These are phyloP conservation scores for Lithosia quadra DNA, from an alignment of 2,888 invertebrate genomes.

Conservation along the genomic window DNA sequence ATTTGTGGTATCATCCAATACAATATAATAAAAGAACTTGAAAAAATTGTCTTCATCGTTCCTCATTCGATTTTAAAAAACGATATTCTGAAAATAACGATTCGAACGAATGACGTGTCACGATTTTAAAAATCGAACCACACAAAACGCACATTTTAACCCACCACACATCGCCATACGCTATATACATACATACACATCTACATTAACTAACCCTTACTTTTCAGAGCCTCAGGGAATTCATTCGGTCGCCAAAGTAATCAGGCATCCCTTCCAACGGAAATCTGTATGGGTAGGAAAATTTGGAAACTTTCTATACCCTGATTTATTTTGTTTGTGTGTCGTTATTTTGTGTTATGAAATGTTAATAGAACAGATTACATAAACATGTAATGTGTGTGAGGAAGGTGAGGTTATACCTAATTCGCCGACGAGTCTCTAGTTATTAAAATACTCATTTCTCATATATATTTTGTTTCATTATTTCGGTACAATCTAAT, in stretches of 20 bases:
- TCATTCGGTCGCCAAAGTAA: constrained; percentile 49
- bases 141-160: constrained; percentile 7
- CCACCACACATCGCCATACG: constrained; percentile 4
- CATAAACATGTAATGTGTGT: constrained; percentile 6
- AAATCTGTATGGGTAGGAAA: constrained; percentile 51
- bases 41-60: too few relatives aligned
- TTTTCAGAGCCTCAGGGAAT: constrained; percentile 46
- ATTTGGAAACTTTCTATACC: constrained; percentile 52
- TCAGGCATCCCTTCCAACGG: constrained; percentile 45
- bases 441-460: constrained; percentile 3
- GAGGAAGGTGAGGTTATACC: neutral
- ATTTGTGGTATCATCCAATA: too few relatives aligned
- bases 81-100: too few relatives aligned
- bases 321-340: constrained; percentile 47
- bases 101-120: too few relatives aligned
- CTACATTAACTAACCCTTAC: constrained; percentile 50
- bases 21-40: too few relatives aligned
- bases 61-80: too few relatives aligned
- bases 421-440: neutral
- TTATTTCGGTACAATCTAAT: neutral
- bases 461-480: neutral
- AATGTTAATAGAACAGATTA: constrained; percentile 18
- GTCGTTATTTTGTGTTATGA: constrained; percentile 35
- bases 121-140: neutral
- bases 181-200: constrained; percentile 15